A percentile compares a stretch with the other conserved stretches of the same genome.
phyloP scores from a whole-genome alignment of 1,140 invertebrate species.

The Mizuhopecten yessoensis region DNA sequence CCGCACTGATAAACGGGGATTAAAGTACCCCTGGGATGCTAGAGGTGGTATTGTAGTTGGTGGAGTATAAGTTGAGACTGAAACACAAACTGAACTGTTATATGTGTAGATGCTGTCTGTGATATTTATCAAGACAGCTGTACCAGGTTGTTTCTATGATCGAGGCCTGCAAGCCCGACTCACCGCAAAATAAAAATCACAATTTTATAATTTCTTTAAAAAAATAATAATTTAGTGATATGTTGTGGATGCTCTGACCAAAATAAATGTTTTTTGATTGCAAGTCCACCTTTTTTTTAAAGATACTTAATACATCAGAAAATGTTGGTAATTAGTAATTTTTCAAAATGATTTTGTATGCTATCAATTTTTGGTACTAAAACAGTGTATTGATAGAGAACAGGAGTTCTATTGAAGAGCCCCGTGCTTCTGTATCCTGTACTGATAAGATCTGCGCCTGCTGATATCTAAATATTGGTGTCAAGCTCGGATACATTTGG shows the following conservation, averaged over 20 bases:
- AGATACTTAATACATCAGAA: too few species aligned
- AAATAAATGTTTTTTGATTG: too few species aligned
- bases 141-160: neutral
- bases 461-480: slow-evolving; percentile 39
- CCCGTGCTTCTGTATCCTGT: neutral
- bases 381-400: neutral
- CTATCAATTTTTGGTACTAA: neutral
- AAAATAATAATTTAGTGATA: too few species aligned
- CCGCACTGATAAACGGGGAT: neutral
- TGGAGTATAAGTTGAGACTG: slow-evolving; percentile 27
- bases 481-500: neutral
- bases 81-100: slow-evolving; percentile 11
- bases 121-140: slow-evolving; percentile 10
- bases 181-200: neutral
- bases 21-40: slow-evolving; percentile 1
- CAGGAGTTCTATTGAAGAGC: neutral
- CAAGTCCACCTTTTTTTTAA: too few species aligned
- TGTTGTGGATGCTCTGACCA: too few species aligned
- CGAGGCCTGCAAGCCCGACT: neutral
- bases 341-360: neutral
- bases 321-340: too few species aligned
- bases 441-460: neutral
- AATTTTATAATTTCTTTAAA: neutral
- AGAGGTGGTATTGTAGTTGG: slow-evolving; percentile 9
- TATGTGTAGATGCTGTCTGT: neutral